Percentiles rank a stretch among this genome's conserved stretches.
Conservation (phyloP, 1,140 invertebrate genomes). For the Papilio helenus region DNA sequence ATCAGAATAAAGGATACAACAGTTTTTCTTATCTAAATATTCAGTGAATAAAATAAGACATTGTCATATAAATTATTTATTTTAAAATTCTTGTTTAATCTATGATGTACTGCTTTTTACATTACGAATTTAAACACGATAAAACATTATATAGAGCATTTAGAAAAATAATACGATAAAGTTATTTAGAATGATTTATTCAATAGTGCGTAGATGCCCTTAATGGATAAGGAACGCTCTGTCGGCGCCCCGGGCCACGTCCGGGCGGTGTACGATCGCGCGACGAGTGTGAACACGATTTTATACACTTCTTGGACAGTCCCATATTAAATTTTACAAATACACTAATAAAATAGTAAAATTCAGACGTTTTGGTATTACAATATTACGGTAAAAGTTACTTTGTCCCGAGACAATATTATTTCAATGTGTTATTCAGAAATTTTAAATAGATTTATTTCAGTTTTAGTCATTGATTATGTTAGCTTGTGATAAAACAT, state of each 20-base stretch:
- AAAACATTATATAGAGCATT: not conserved
- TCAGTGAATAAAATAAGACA: no score
- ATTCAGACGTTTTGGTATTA: no score
- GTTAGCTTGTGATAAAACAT: no score
- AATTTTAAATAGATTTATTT: no score
- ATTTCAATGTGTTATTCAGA: no score
- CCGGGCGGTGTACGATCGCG: not conserved
- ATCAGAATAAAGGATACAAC: no score
- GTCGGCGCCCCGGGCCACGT: conserved; percentile 2
- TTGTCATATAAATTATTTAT: not conserved
- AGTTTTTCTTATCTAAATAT: no score
- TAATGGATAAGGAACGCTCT: conserved; percentile 7
- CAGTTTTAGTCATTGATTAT: no score
- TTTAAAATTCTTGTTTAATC: not conserved
- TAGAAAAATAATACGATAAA: not conserved
- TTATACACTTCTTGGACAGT: not conserved
- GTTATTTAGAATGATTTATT: not conserved
- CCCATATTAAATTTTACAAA: not conserved
- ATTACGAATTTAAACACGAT: not conserved
- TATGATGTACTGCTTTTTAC: not conserved
- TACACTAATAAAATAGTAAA: no score
- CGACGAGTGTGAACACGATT: not conserved
- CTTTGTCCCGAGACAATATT: no score
- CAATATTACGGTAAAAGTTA: no score
- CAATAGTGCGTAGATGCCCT: conserved; percentile 3